Conservation (phyloP, 2,113 vertebrate genomes). For the Tenebrosternarchus preto region DNA sequence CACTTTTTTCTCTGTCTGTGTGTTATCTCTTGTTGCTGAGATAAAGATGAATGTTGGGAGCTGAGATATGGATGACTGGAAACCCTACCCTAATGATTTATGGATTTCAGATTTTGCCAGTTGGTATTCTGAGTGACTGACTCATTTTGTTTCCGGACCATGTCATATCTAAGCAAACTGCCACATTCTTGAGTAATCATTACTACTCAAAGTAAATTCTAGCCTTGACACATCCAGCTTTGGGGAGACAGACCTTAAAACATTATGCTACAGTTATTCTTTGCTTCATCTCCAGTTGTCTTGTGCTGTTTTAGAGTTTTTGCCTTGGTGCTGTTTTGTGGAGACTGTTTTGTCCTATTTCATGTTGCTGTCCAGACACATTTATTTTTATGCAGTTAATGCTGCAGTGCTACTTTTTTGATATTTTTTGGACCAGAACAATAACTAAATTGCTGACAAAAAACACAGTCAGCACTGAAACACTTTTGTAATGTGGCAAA, state of each 20-base stretch:
- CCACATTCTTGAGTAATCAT: too few relatives aligned
- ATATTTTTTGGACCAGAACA: background rate
- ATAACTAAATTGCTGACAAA: background rate
- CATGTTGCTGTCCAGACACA: background rate
- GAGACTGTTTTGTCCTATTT: background rate
- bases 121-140: background rate
- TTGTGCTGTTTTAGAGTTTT: background rate
- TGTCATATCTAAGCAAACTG: too few relatives aligned
- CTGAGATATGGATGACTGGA: background rate
- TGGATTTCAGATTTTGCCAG: background rate
- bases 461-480: background rate
- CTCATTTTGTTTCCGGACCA: background rate
- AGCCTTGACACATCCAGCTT: too few relatives aligned
- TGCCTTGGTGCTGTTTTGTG: background rate
- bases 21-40: background rate
- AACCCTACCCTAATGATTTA: background rate
- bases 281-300: too few relatives aligned
- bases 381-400: too few relatives aligned
- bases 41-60: background rate
- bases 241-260: too few relatives aligned
- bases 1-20: background rate
- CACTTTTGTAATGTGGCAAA: background rate
- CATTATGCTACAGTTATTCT: too few relatives aligned
- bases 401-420: background rate
- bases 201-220: too few relatives aligned